Percentiles rank a stretch among this genome's conserved stretches.
Evolutionary conservation across 1,140 invertebrate species (phyloP).

Genomic region (Anoplolepis gracilipes): DNA sequence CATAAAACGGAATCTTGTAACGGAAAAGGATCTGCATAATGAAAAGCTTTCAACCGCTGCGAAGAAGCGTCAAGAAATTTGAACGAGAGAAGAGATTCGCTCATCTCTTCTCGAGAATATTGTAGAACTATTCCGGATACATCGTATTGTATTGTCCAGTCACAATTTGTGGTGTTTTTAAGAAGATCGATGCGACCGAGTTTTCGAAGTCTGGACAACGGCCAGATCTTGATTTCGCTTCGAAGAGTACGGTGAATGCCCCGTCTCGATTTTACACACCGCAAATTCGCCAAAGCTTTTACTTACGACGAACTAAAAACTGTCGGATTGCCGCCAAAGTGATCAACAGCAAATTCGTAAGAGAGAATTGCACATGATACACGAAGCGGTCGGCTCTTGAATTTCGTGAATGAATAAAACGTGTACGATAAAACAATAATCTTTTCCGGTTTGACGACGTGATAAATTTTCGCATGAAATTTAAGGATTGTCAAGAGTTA

Average conservation of each 20-base stretch:
- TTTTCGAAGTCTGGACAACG: conserved; percentile 68
- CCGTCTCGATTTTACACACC: conserved; percentile 47
- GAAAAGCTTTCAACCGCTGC: conserved; percentile 6
- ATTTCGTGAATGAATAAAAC: neutral
- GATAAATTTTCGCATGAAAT: conserved; percentile 75
- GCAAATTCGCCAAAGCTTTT: conserved; percentile 68
- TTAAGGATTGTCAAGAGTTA: conserved; percentile 62
- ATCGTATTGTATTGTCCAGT: neutral
- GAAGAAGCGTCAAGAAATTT: conserved; percentile 16
- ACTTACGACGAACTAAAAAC: conserved; percentile 61
- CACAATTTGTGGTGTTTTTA: conserved; percentile 67
- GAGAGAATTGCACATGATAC: neutral
- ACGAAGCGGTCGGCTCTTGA: neutral
- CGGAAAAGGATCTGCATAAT: conserved; percentile 40
- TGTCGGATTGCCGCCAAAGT: conserved; percentile 56
- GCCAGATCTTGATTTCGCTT: conserved; percentile 66
- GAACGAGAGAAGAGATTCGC: conserved; percentile 7
- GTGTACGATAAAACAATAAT: conserved; percentile 7
- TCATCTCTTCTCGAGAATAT: conserved; percentile 2
- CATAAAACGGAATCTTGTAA: conserved; percentile 36
- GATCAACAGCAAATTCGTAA: conserved; percentile 50
- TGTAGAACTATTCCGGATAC: neutral
- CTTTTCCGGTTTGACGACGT: conserved; percentile 39
- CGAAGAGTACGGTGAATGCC: conserved; percentile 43
- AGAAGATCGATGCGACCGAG: conserved; percentile 64